A percentile compares a stretch with the other conserved stretches of the same genome.
Conservation (phyloP, 2,888 invertebrate species). For the Myathropa florea region DNA sequence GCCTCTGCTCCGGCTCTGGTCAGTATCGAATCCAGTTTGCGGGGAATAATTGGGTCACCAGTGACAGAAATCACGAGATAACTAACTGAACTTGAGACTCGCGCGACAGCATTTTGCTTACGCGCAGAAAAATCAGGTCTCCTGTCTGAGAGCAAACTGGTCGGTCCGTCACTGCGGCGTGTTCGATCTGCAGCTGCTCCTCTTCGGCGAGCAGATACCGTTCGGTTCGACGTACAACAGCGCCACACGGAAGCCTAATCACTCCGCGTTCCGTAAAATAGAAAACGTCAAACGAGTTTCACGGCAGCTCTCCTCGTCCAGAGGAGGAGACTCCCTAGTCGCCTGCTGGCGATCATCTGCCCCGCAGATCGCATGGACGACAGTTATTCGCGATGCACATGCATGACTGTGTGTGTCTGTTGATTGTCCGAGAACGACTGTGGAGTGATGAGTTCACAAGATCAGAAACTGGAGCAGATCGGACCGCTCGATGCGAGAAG, state of each 20-base stretch:
- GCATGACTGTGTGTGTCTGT: neutral
- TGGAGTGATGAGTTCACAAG: constrained; percentile 60
- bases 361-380: constrained; percentile 35
- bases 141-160: constrained; percentile 61
- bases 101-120: constrained; percentile 56
- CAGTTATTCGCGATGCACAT: constrained; percentile 40
- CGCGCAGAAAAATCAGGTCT: constrained; percentile 52
- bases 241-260: constrained; percentile 58
- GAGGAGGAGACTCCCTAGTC: constrained; percentile 28
- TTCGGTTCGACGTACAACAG: constrained; percentile 35
- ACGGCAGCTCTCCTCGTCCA: neutral
- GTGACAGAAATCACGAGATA: constrained; percentile 57
- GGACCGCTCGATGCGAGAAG: constrained; percentile 16
- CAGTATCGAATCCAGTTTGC: constrained; percentile 41
- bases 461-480: constrained; percentile 65
- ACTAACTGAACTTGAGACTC: constrained; percentile 62
- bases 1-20: neutral
- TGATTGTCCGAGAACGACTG: constrained; percentile 5
- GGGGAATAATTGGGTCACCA: constrained; percentile 61
- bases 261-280: constrained; percentile 56
- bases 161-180: constrained; percentile 4
- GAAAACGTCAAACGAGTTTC: constrained; percentile 66
- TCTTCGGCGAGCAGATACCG: constrained; percentile 41
- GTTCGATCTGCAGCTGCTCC: constrained; percentile 11
- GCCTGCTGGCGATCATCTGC: constrained; percentile 28